phyloP scores from a whole-genome alignment of 1,140 invertebrate species.

The Drosophila varians region DNA sequence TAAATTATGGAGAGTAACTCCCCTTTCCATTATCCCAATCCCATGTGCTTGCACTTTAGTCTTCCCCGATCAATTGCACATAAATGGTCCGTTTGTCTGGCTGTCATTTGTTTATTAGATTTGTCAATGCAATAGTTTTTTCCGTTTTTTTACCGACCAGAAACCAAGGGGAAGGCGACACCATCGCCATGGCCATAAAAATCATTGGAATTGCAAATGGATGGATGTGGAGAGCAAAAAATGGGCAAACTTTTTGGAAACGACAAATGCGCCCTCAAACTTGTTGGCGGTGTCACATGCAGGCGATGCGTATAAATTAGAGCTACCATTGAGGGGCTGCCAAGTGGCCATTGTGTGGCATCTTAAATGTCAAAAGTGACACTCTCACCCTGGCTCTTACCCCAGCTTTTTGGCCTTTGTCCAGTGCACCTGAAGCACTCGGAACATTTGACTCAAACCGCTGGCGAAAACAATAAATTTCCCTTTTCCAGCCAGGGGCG shows the following conservation, averaged over 20 bases:
- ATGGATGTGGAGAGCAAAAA: constrained; percentile 28
- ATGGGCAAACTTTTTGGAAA: constrained; percentile 37
- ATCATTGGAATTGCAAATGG: constrained; percentile 79
- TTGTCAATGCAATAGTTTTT: constrained; percentile 74
- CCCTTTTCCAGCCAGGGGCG: constrained; percentile 51
- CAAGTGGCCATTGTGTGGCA: constrained; percentile 70
- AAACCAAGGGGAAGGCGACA: not conserved
- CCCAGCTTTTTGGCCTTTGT: constrained; percentile 40
- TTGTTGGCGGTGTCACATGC: constrained; percentile 69
- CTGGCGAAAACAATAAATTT: constrained; percentile 73
- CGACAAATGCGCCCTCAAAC: constrained; percentile 66
- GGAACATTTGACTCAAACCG: constrained; percentile 65
- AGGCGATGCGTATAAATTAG: constrained; percentile 79
- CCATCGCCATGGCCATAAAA: constrained; percentile 47
- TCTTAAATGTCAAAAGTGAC: constrained; percentile 81
- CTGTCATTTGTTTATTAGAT: constrained; percentile 74
- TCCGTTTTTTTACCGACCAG: constrained; percentile 6
- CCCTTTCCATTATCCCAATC: not conserved
- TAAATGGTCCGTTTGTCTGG: constrained; percentile 27
- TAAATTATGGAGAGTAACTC: not conserved
- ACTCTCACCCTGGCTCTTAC: constrained; percentile 56
- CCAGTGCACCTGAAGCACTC: constrained; percentile 65
- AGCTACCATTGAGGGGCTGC: constrained; percentile 20
- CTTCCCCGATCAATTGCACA: constrained; percentile 41
- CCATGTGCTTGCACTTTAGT: constrained; percentile 30